phyloP scores from a whole-genome alignment of 2,888 invertebrate genomes.

The Campopleginae sp. region DNA sequence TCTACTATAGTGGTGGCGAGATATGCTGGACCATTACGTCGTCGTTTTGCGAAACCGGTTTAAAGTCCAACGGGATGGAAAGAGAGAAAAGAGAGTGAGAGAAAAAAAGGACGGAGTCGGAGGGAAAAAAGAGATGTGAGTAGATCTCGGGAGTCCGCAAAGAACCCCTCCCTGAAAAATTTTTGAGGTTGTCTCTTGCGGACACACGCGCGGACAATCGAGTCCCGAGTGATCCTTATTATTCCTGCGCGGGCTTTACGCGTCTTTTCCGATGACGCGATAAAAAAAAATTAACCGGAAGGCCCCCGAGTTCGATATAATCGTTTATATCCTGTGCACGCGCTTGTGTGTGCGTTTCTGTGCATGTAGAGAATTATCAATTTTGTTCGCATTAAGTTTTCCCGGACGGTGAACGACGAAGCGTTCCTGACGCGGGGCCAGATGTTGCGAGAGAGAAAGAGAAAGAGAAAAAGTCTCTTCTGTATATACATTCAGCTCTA shows the following conservation, averaged over 20 bases:
- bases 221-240: slow-evolving; percentile 40
- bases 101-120: background rate
- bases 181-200: slow-evolving; percentile 21
- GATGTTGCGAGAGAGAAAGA: slow-evolving; percentile 65
- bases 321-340: slow-evolving; percentile 76
- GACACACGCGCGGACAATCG: slow-evolving; percentile 59
- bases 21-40: slow-evolving; percentile 72
- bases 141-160: slow-evolving; percentile 50
- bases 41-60: slow-evolving; percentile 77
- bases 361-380: slow-evolving; percentile 75
- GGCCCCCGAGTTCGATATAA: slow-evolving; percentile 68
- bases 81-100: slow-evolving; percentile 50
- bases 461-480: slow-evolving; percentile 62
- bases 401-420: slow-evolving; percentile 65
- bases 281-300: slow-evolving; percentile 40
- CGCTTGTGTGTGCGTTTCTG: background rate
- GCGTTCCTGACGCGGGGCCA: slow-evolving; percentile 75
- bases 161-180: slow-evolving; percentile 40
- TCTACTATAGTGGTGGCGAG: slow-evolving; percentile 55
- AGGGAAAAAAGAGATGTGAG: slow-evolving; percentile 31
- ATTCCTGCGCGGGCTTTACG: slow-evolving; percentile 42
- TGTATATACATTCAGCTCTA: slow-evolving; percentile 1
- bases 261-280: slow-evolving; percentile 53
- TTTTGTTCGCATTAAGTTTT: slow-evolving; percentile 78
- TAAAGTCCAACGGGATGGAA: slow-evolving; percentile 58